Evolutionary conservation across 2,888 invertebrate species (phyloP), one percentile per base, ranked within the genome.

Genomic region (Philhelius pedissequus): DNA sequence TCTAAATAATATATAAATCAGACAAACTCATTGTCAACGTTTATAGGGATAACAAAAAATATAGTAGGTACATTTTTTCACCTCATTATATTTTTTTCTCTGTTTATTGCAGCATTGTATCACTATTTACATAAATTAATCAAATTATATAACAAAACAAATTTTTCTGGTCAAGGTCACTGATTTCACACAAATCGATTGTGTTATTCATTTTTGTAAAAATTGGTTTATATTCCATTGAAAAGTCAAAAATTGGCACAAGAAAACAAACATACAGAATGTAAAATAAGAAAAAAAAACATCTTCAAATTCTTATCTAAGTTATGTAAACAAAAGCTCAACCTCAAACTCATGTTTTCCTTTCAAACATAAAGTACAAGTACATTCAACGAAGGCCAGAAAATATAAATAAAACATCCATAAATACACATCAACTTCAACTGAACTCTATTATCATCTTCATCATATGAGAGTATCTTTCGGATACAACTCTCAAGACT

Each of bases 351-450:
- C 13, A 30, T 64, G 43, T 20, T 32, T 18, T 48, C 4, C n/a
- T 22, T n/a, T 20, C 6, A 20, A 56, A 20, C 13, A 35, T 4
- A 32, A 13, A 64, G 13, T 4, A 62, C 2, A 62, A 48, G 18
- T 32, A 32, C n/a, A 48, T 48, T n/a, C n/a, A 20, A 11, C 18
- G 64, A 64, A 48, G 64, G 48, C 64, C 32, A 64, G 0, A 48
- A 32, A 45, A 62, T 20, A 62, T 3, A 54, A n/a, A 30, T 38
- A n/a, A 71, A 73, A 73, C 68, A 68, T 32, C 56, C 71, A 76
- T 81, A 81, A 81, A 76, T 81, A 76, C 68, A 60, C 76, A 81
- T 76, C 81, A 66, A 56, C 80, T 62, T 52, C 52, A n/a, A 3
- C 40, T 25, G n/a, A 11, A 6, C 45, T 38, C 64, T 32, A 52